Evolutionary conservation across 2,797 vertebrate species (phyloP), one percentile per base, ranked within the genome.

Genomic region (Ciconia nigra): DNA sequence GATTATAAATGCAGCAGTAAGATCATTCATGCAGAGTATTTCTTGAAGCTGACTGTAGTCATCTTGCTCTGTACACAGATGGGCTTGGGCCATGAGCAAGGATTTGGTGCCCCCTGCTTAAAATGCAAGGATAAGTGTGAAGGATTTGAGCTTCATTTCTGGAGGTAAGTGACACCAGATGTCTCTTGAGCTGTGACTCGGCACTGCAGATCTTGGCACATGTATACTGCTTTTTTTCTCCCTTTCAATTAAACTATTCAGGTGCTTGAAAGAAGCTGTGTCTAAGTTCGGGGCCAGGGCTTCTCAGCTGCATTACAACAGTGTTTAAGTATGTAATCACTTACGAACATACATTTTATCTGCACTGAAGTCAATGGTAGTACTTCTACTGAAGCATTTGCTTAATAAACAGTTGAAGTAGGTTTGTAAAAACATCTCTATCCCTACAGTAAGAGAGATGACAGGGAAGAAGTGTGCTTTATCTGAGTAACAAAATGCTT

Each of bases 71-170:
- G 21, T 94, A 91, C 82, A 78, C 98, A 99, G 99, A 99, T 99
- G 98, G 99, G 99, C 62, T 98, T 99, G 71, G 99, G 99, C 47
- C 99, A 99, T 14, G 99, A 99, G 93, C 98, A 99, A 90, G 99
- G 99, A 59, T 99, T 99, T 39, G 99, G 99, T 96, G 99, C 99
- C 2, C 95, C 99, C 41, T 99, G 99, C 96, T 97, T 99, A 90
- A 99, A 99, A 96, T 99, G 99, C 98, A 99, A 99, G 97, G 99
- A 99, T 69, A 99, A 99, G 96, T 99, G 99, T 78, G 99, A 99
- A 97, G 99, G 99, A 67, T 99, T 99, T 57, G 99, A 99, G 95
- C 99, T 99, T 93, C 99, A 99, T 89, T 99, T 99, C 98, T 99
- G 99, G 99, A 99, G 99, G 99, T 99, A 97, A 98, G 99, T 98